Evolutionary conservation across 2,113 vertebrate genomes (phyloP).

Genomic region (Diadophis punctatus): DNA sequence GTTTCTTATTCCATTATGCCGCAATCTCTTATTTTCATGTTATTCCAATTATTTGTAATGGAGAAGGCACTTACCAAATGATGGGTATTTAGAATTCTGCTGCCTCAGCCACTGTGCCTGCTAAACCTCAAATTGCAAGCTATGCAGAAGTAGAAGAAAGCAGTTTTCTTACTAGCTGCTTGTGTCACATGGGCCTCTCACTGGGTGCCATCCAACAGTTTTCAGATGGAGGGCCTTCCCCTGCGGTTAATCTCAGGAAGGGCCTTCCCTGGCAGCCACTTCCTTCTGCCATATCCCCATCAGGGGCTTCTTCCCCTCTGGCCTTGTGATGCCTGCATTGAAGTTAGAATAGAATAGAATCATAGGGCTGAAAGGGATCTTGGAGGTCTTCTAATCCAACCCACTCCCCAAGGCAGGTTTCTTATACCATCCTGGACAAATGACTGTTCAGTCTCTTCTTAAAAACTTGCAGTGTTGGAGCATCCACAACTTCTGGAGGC

Average conservation of each 20-base stretch:
- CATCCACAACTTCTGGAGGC: background rate
- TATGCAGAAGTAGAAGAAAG: background rate
- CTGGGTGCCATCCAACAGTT: background rate
- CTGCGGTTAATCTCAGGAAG: background rate
- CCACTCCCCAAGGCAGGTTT: background rate
- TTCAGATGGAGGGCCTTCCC: background rate
- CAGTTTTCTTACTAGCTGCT: background rate
- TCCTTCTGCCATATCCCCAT: background rate
- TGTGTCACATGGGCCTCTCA: background rate
- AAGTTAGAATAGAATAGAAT: background rate
- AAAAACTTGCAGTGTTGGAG: background rate
- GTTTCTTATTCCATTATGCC: background rate
- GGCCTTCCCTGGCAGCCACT: background rate
- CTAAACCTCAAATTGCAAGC: background rate
- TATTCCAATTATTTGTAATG: background rate
- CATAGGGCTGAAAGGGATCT: background rate
- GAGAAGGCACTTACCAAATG: background rate
- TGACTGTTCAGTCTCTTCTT: background rate
- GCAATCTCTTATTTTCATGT: background rate
- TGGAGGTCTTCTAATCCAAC: background rate
- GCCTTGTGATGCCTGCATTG: background rate
- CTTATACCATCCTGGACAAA: background rate
- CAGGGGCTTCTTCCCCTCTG: background rate
- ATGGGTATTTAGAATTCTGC: background rate
- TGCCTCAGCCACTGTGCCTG: background rate